phyloP scores from a whole-genome alignment of 2,888 invertebrate genomes.

The Odontomyia ornata region DNA sequence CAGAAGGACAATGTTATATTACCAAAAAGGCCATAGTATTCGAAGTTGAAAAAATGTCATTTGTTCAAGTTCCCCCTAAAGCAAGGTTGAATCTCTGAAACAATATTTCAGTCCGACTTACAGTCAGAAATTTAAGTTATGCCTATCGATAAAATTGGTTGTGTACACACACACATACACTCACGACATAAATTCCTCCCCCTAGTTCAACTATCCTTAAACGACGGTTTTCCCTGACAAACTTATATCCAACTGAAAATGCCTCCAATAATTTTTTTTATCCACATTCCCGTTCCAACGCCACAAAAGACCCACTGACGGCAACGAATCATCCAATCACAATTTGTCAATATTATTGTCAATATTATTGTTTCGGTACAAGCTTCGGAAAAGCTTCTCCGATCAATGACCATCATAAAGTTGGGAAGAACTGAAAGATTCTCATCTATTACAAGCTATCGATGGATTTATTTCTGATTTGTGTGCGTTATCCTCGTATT shows the following conservation, averaged over 20 bases:
- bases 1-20: no score
- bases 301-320: no score
- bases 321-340: constrained; percentile 31
- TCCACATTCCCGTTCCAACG: no score
- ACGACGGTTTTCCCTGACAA: background rate
- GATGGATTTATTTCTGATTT: constrained; percentile 38
- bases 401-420: constrained; percentile 23
- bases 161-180: background rate
- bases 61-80: no score
- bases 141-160: constrained; percentile 7
- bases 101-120: background rate
- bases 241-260: background rate
- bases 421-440: constrained; percentile 18
- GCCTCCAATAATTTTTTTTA: background rate
- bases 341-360: constrained; percentile 41
- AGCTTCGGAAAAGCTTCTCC: constrained; percentile 13
- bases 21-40: no score
- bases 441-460: constrained; percentile 37
- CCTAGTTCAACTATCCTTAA: no score
- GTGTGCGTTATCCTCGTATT: constrained; percentile 3
- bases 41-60: no score
- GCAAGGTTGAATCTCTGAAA: no score
- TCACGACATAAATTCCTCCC: no score
- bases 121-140: constrained; percentile 15
- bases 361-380: constrained; percentile 16